phyloP scores from a whole-genome alignment of 2,797 vertebrate genomes.

The Holocentrus rufus region DNA sequence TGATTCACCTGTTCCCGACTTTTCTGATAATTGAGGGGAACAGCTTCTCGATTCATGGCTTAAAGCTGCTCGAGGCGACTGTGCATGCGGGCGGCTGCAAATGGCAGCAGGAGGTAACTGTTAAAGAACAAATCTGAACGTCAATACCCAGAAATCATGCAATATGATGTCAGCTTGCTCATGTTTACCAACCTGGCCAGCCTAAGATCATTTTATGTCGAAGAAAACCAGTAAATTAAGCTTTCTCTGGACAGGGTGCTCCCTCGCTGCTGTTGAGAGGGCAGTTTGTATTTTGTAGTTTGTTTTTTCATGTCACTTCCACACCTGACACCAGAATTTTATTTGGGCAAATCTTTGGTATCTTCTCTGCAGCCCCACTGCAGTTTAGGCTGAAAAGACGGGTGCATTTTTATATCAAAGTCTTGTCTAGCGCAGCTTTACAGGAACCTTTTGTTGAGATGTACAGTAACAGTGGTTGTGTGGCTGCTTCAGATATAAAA shows the following conservation, averaged over 20 bases:
- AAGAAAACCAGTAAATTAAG: no score
- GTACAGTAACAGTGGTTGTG: neutral
- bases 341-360: no score
- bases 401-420: no score
- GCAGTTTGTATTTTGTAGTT: no score
- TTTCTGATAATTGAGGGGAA: conserved; percentile 19
- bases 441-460: neutral
- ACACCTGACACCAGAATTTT: no score
- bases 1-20: conserved; percentile 4
- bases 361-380: no score
- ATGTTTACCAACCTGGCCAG: neutral
- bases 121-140: conserved; percentile 23
- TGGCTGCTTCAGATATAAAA: neutral
- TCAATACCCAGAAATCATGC: conserved; percentile 7
- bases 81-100: conserved; percentile 27
- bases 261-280: no score
- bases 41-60: conserved; percentile 17
- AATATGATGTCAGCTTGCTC: neutral
- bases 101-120: conserved; percentile 11
- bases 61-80: conserved; percentile 21
- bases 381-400: no score
- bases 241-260: no score
- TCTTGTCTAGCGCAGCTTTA: neutral
- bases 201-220: no score
- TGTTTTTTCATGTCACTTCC: no score